Base-by-base conservation (phyloP, 2,797 vertebrate species). In the Sebastes oblongus region DNA sequence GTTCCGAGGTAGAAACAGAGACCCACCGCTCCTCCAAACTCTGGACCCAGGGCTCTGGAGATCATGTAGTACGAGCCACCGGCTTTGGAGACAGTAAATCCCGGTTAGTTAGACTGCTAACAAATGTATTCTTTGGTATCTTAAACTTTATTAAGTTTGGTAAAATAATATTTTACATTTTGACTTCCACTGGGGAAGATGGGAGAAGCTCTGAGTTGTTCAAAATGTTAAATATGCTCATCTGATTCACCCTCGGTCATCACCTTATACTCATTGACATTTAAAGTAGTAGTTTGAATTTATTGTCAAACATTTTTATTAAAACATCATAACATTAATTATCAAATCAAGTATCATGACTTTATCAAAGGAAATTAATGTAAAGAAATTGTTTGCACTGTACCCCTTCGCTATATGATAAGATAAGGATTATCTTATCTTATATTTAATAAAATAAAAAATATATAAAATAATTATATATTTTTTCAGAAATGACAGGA, bases 31-130 rank as follows among this genome's bases (percentile, higher is more conserved):
- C 98, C 98, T 81, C 98, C 98, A 68, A 98, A 98, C 89, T 99
- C 98, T 8, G 98, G 98, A 29, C 98, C 98, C 94, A 99, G 90
- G 1, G 98, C 96, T 86, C 98, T 96, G 71, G 98, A 99, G 70
- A 99, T 99, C 98, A 99, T 98, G 93, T 98, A 99, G 93, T 99
- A 99, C 0, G 98, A 97, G 11, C 98, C 98, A 7, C 98, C 98
- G 27, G 98, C 98, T 99, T 87, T 66, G 58, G 88, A 80, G 76
- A 86, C 58, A 79, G 8, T 0, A 16, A 72, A 59, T 30, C 1
- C 3, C 16, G 12, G 32, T 88, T 71, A 84, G 25, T 88, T 69
- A 75, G 56, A 56, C 13, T 34, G 22, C 12, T 11, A 13, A 2
- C 2, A 22, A 13, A 61, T 10, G 1, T 8, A 18, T 75, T 56